These are phyloP conservation scores for Coluber constrictor DNA, from an alignment of 2,797 vertebrate genomes.

Conservation along the genomic window DNA sequence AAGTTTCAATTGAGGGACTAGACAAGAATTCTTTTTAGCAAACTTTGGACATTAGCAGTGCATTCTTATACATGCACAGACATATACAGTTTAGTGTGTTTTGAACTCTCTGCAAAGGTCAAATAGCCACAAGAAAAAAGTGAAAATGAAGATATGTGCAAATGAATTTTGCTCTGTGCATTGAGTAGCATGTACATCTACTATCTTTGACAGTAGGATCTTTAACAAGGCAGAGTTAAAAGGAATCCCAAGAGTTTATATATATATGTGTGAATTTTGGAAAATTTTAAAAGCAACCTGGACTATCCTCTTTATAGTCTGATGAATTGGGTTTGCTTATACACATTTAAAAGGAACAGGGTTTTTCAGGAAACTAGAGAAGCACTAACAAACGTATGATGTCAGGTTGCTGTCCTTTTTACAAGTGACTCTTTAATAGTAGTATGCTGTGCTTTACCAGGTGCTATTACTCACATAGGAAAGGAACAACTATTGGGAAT, in stretches of 20 bases:
- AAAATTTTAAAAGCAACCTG: conserved; percentile 41
- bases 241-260: conserved; percentile 37
- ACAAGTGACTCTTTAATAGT: conserved; percentile 5
- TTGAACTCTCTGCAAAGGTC: conserved; percentile 22
- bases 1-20: conserved; percentile 2
- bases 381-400: conserved; percentile 9
- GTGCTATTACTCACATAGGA: conserved; percentile 29
- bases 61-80: conserved; percentile 16
- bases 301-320: conserved; percentile 56
- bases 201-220: conserved; percentile 26
- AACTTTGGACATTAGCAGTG: conserved; percentile 36
- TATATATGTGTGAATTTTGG: conserved; percentile 24
- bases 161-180: conserved; percentile 36
- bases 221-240: conserved; percentile 34
- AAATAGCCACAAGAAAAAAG: conserved; percentile 32
- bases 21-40: conserved; percentile 32
- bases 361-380: conserved; percentile 27
- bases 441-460: conserved; percentile 23
- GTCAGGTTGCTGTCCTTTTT: conserved; percentile 31
- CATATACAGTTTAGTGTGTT: conserved; percentile 10
- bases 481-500: conserved; percentile 30
- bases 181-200: conserved; percentile 31
- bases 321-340: conserved; percentile 53
- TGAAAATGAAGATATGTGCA: neutral
- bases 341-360: conserved; percentile 40